These are phyloP conservation scores for Phaedon cochleariae DNA, from an alignment of 2,888 invertebrate species.

Conservation along the genomic window DNA sequence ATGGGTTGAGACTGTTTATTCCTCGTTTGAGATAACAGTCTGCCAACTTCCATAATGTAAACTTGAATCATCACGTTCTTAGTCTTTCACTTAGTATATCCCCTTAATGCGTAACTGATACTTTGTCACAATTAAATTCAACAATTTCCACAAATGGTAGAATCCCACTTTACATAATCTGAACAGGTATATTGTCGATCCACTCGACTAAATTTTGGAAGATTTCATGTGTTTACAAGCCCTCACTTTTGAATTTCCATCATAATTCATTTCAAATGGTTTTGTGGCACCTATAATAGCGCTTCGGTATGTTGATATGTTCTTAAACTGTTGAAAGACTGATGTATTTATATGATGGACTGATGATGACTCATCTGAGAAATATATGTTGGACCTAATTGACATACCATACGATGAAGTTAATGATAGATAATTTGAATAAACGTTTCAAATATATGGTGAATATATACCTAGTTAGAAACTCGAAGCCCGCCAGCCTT, in stretches of 20 bases:
- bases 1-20: too few relatives aligned
- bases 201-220: not conserved
- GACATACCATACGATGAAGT: not conserved
- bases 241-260: not conserved
- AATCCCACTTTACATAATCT: not conserved
- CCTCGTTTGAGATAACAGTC: too few relatives aligned
- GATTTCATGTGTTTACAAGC: not conserved
- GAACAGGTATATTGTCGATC: not conserved
- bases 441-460: not conserved
- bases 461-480: too few relatives aligned
- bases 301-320: not conserved
- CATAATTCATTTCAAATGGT: not conserved
- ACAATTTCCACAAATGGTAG: not conserved
- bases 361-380: not conserved
- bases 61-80: too few relatives aligned
- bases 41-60: too few relatives aligned
- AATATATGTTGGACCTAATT: not conserved
- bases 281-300: not conserved
- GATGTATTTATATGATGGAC: not conserved
- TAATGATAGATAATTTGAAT: not conserved
- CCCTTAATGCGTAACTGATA: not conserved
- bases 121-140: not conserved
- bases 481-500: not conserved
- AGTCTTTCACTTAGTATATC: not conserved
- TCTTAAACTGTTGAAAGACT: not conserved